Conservation (phyloP, 2,888 invertebrate genomes). For the Ganaspis brasiliensis region DNA sequence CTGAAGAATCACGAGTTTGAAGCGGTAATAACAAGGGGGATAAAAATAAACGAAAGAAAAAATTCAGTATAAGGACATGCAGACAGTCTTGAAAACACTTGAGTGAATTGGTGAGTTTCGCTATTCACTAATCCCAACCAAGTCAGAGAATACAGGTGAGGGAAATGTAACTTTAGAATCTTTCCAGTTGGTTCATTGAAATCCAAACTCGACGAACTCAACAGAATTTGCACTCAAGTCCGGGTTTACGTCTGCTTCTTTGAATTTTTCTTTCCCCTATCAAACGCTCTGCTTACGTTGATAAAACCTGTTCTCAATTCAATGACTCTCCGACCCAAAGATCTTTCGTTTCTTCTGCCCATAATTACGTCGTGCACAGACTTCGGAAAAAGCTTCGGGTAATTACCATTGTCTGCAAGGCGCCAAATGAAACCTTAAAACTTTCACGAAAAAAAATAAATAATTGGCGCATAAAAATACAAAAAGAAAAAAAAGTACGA, state of each 20-base stretch:
- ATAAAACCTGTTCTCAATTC: constrained; percentile 16
- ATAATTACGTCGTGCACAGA: constrained; percentile 32
- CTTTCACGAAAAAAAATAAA: neutral
- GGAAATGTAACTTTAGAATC: constrained; percentile 34
- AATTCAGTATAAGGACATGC: constrained; percentile 11
- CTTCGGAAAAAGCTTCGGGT: constrained; percentile 2
- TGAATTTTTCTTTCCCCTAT: constrained; percentile 37
- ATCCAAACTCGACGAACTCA: constrained; percentile 32
- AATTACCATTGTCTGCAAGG: constrained; percentile 24
- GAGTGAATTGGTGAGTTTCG: constrained; percentile 37
- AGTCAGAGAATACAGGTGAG: constrained; percentile 5
- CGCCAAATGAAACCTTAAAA: neutral
- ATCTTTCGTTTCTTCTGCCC: constrained; percentile 17
- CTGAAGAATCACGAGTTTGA: neutral
- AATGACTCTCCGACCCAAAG: neutral
- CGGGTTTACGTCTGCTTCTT: constrained; percentile 52
- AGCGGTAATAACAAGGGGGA: constrained; percentile 14
- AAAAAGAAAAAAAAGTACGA: no score
- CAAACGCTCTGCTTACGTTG: neutral
- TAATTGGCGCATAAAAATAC: neutral
- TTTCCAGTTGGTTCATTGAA: constrained; percentile 34
- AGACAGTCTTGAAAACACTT: constrained; percentile 16
- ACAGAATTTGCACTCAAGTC: constrained; percentile 33
- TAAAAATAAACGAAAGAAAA: neutral
- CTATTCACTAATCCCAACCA: constrained; percentile 46